These are phyloP conservation scores for Brotula barbata DNA, from an alignment of 2,797 vertebrate genomes.

Conservation along the genomic window DNA sequence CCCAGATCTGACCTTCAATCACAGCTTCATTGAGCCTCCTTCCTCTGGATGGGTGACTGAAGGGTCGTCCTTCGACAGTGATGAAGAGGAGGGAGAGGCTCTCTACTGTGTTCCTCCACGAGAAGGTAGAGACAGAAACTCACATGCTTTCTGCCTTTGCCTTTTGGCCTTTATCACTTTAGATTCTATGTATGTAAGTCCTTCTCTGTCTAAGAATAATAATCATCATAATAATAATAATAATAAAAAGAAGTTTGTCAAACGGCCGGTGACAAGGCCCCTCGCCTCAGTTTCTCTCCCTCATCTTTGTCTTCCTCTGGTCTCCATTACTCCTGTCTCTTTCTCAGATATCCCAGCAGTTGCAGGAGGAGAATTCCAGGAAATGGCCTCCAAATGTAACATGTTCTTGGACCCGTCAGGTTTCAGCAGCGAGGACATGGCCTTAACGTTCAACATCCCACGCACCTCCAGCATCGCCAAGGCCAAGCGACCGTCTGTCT, in stretches of 20 bases:
- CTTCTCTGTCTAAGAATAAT: too few species aligned
- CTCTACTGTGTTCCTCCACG: slow-evolving; percentile 89
- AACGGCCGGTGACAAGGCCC: too few species aligned
- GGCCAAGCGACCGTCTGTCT: slow-evolving; percentile 92
- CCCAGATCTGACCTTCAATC: slow-evolving; percentile 92
- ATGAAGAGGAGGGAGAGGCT: slow-evolving; percentile 84
- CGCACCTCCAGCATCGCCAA: slow-evolving; percentile 96
- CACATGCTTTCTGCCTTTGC: too few species aligned
- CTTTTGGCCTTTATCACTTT: too few species aligned
- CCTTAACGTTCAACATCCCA: slow-evolving; percentile 88
- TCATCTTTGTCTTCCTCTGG: not conserved
- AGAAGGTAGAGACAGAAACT: slow-evolving; percentile 70
- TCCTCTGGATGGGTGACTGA: slow-evolving; percentile 91
- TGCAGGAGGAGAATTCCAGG: slow-evolving; percentile 82
- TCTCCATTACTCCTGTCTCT: not conserved
- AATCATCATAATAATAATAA: too few species aligned
- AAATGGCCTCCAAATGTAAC: slow-evolving; percentile 79
- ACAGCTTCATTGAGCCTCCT: slow-evolving; percentile 95
- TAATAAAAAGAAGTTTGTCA: too few species aligned
- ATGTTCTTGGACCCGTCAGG: slow-evolving; percentile 81
- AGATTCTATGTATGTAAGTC: too few species aligned
- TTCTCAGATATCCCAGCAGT: slow-evolving; percentile 77
- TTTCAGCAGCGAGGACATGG: slow-evolving; percentile 84
- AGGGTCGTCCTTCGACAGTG: slow-evolving; percentile 88
- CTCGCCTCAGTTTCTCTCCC: not conserved